These are phyloP conservation scores for Rhopalosiphum padi DNA, from an alignment of 1,140 invertebrate genomes.

Conservation along the genomic window DNA sequence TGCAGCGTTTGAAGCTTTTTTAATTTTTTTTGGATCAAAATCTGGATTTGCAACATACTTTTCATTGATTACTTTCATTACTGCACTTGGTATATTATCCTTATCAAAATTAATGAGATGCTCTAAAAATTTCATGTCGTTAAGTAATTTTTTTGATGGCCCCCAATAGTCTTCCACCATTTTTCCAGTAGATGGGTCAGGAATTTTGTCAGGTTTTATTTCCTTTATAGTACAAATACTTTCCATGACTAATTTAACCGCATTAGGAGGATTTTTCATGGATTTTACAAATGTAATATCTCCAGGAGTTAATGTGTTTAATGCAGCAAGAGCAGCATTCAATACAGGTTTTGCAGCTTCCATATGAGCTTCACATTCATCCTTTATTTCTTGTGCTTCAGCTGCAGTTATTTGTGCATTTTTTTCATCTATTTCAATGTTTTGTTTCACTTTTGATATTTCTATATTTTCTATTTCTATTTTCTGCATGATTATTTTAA, in stretches of 20 bases:
- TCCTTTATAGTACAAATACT: slow-evolving; percentile 92
- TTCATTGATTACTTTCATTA: slow-evolving; percentile 88
- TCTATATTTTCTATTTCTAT: slow-evolving; percentile 85
- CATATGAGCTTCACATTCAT: slow-evolving; percentile 96
- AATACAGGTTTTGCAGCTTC: slow-evolving; percentile 95
- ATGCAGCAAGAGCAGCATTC: slow-evolving; percentile 85
- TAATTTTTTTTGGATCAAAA: slow-evolving; percentile 89
- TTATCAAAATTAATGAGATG: slow-evolving; percentile 89
- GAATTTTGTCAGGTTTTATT: slow-evolving; percentile 86
- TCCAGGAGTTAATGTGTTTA: slow-evolving; percentile 90
- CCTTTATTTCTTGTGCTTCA: slow-evolving; percentile 94
- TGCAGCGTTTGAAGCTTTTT: slow-evolving; percentile 90
- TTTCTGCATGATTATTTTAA: slow-evolving; percentile 78
- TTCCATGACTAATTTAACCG: slow-evolving; percentile 91
- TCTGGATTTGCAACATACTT: slow-evolving; percentile 87
- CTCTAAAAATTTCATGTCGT: slow-evolving; percentile 91
- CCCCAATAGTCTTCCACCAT: slow-evolving; percentile 93
- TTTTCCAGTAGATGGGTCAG: slow-evolving; percentile 73
- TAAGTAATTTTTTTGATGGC: slow-evolving; percentile 87
- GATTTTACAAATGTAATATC: slow-evolving; percentile 95
- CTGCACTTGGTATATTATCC: slow-evolving; percentile 80
- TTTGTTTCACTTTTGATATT: slow-evolving; percentile 51
- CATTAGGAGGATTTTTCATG: slow-evolving; percentile 97
- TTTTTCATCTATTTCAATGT: slow-evolving; percentile 25
- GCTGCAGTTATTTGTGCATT: slow-evolving; percentile 93